Percentiles rank a stretch among this genome's conserved stretches.
Evolutionary conservation across 2,113 vertebrate genomes (phyloP).

Genomic region (Grammomys dolichurus): DNA sequence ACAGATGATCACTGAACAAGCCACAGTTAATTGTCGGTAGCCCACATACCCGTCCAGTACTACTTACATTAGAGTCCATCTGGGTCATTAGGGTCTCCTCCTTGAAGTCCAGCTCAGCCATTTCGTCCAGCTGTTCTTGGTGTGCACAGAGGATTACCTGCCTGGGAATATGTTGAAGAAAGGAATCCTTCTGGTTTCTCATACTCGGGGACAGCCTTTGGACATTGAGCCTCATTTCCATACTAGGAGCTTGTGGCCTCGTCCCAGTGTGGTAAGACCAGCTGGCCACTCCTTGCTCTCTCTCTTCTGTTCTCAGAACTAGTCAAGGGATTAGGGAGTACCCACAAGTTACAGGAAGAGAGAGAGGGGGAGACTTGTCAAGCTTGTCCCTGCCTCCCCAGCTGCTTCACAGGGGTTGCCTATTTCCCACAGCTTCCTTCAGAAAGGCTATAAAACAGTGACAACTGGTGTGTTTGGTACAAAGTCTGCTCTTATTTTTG

Average conservation of each 20-base stretch:
- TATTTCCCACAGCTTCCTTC: neutral
- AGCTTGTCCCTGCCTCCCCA: neutral
- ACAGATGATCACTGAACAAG: neutral
- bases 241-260: neutral
- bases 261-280: neutral
- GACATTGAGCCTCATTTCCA: neutral
- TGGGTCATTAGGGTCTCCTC: conserved; percentile 90
- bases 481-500: neutral
- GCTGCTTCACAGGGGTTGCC: neutral
- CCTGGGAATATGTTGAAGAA: conserved; percentile 82
- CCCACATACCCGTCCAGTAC: neutral
- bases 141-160: conserved; percentile 89
- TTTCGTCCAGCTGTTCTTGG: conserved; percentile 90
- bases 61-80: conserved; percentile 88
- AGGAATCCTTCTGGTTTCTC: neutral
- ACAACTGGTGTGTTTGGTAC: neutral
- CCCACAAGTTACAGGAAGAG: neutral
- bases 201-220: conserved; percentile 16
- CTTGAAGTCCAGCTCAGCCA: conserved; percentile 88
- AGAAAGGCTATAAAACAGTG: neutral
- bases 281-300: neutral
- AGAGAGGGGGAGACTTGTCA: neutral
- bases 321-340: neutral
- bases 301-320: neutral
- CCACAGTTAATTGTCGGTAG: neutral